Evolutionary conservation across 2,888 invertebrate species (phyloP).

Genomic region (Antheraea assamensis): DNA sequence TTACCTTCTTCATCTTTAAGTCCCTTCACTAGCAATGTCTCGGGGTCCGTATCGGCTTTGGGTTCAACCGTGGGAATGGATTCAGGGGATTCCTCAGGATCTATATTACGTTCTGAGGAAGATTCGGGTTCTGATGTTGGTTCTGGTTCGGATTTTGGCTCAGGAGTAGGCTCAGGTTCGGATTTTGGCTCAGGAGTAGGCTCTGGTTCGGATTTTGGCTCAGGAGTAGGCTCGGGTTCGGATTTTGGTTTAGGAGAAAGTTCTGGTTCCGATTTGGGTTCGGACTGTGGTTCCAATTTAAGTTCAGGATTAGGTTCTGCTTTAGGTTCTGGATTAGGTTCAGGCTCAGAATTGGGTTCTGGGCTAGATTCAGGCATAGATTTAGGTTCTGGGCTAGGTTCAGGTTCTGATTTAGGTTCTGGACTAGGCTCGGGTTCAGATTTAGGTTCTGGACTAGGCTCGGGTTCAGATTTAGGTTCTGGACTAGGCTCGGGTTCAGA

Average conservation of each 20-base stretch:
- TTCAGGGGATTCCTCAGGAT: conserved; percentile 48
- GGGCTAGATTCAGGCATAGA: conserved; percentile 27
- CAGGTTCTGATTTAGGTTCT: conserved; percentile 54
- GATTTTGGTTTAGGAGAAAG: conserved; percentile 56
- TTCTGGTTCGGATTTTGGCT: conserved; percentile 33
- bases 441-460: conserved; percentile 35
- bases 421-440: conserved; percentile 44
- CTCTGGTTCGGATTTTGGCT: conserved; percentile 32
- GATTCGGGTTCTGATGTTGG: conserved; percentile 32
- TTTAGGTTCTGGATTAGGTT: conserved; percentile 55
- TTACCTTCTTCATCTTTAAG: conserved; percentile 78
- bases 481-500: conserved; percentile 57
- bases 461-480: conserved; percentile 44
- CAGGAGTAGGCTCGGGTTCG: conserved; percentile 59
- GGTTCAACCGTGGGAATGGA: conserved; percentile 67
- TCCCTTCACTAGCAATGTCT: conserved; percentile 78
- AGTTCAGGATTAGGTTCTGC: conserved; percentile 59
- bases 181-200: conserved; percentile 56
- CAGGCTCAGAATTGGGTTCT: conserved; percentile 61
- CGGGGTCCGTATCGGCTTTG: conserved; percentile 65
- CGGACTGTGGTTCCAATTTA: conserved; percentile 55
- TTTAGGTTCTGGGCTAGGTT: conserved; percentile 42
- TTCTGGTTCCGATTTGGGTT: conserved; percentile 33
- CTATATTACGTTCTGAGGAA: conserved; percentile 42
- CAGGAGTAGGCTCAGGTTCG: conserved; percentile 59